Percentiles rank a stretch among this genome's conserved stretches.
phyloP scores from a whole-genome alignment of 2,888 invertebrate genomes.

The Celastrina argiolus region DNA sequence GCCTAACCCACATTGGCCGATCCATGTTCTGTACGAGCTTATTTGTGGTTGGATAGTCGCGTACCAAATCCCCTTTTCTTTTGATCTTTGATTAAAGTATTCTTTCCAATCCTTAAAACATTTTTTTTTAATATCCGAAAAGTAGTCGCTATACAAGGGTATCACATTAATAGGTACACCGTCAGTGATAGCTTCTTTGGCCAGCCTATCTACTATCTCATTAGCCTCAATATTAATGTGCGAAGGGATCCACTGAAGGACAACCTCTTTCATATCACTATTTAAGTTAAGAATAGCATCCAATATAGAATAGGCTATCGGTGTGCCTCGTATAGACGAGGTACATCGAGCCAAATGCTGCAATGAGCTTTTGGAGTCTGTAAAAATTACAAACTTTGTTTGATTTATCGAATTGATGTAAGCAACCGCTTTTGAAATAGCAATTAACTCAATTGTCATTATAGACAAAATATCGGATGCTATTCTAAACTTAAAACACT shows the following conservation, averaged over 20 bases:
- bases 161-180: background rate
- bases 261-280: background rate
- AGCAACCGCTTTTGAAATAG: background rate
- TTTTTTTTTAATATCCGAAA: background rate
- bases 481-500: background rate
- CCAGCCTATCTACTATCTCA: slow-evolving; percentile 5
- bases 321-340: slow-evolving; percentile 14
- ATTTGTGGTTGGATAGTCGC: background rate
- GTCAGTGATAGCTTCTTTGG: slow-evolving; percentile 10
- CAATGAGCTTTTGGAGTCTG: background rate
- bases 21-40: background rate
- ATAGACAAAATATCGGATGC: background rate
- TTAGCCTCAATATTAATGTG: background rate
- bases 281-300: slow-evolving; percentile 6
- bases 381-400: background rate
- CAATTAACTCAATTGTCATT: background rate
- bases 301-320: slow-evolving; percentile 20
- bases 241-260: slow-evolving; percentile 15
- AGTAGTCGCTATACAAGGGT: slow-evolving; percentile 1
- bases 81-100: slow-evolving; percentile 4
- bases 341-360: slow-evolving; percentile 16
- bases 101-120: slow-evolving; percentile 8
- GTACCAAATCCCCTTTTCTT: background rate
- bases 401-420: background rate
- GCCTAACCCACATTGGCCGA: background rate